Percentiles rank a stretch among this genome's conserved stretches.
Evolutionary conservation across 2,797 vertebrate species (phyloP).

Genomic region (Adrianichthys oophorus): DNA sequence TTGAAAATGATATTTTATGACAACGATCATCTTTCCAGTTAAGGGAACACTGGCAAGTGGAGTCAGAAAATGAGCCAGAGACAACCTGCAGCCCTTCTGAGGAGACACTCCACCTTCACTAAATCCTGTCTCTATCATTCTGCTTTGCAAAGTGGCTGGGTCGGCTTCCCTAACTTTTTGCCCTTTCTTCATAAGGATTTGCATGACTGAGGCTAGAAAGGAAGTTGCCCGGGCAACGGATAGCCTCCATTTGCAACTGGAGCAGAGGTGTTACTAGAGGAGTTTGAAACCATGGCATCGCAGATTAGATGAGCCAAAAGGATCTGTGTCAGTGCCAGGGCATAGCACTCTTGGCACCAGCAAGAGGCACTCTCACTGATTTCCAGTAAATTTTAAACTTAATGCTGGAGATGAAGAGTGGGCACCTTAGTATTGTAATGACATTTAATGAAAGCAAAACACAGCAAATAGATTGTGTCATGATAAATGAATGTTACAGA

Average conservation of each 20-base stretch:
- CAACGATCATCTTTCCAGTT: conserved; percentile 28
- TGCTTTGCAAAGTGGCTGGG: conserved; percentile 65
- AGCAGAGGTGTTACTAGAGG: conserved; percentile 74
- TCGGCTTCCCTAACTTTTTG: conserved; percentile 73
- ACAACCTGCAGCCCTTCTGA: conserved; percentile 48
- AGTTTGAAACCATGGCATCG: conserved; percentile 67
- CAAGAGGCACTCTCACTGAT: conserved; percentile 34
- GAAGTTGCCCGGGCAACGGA: conserved; percentile 77
- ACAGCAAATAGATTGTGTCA: no score
- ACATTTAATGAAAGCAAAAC: no score
- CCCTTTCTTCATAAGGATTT: conserved; percentile 71
- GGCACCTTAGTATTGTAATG: conserved; percentile 11
- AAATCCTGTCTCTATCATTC: conserved; percentile 51
- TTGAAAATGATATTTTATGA: conserved; percentile 27
- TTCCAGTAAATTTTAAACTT: conserved; percentile 22
- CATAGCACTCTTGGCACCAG: conserved; percentile 46
- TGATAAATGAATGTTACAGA: no score
- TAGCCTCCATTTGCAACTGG: conserved; percentile 74
- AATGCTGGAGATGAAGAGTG: conserved; percentile 14
- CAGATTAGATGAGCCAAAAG: conserved; percentile 66
- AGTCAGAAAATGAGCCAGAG: conserved; percentile 39
- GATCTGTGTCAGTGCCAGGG: conserved; percentile 54
- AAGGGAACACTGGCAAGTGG: conserved; percentile 37
- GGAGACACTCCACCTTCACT: conserved; percentile 40
- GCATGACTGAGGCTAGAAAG: conserved; percentile 74